A percentile compares a stretch with the other conserved stretches of the same genome.
Evolutionary conservation across 2,113 vertebrate genomes (phyloP).

Genomic region (Coptodon bakossiorum): DNA sequence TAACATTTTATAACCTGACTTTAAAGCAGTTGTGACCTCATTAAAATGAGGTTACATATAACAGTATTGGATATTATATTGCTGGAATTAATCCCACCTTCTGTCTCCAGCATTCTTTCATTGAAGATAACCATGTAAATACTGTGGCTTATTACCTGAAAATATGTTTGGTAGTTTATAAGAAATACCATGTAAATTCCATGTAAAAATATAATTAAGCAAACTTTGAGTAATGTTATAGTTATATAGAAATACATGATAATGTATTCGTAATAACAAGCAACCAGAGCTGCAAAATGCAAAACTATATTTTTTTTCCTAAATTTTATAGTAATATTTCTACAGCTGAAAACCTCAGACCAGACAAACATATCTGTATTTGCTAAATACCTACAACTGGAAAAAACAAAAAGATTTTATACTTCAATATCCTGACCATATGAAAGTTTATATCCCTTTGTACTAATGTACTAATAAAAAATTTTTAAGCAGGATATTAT

Average conservation of each 20-base stretch:
- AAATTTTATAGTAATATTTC: neutral
- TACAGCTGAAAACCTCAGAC: neutral
- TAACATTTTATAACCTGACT: neutral
- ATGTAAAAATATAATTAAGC: neutral
- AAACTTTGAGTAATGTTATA: neutral
- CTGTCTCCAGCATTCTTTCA: neutral
- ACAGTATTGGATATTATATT: neutral
- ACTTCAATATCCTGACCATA: neutral
- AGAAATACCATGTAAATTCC: neutral
- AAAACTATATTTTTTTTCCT: neutral
- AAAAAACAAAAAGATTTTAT: neutral
- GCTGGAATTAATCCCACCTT: neutral
- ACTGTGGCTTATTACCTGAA: neutral
- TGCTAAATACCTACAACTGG: neutral
- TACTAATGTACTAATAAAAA: neutral
- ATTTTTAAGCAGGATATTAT: neutral
- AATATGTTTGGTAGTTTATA: neutral
- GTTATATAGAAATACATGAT: neutral
- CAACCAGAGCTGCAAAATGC: neutral
- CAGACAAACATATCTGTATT: neutral
- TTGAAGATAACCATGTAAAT: neutral
- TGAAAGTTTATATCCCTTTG: neutral
- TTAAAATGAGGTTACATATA: neutral
- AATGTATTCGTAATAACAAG: neutral
- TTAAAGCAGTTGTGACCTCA: neutral